phyloP scores from a whole-genome alignment of 1,140 invertebrate species.

The Drosophila obscura region DNA sequence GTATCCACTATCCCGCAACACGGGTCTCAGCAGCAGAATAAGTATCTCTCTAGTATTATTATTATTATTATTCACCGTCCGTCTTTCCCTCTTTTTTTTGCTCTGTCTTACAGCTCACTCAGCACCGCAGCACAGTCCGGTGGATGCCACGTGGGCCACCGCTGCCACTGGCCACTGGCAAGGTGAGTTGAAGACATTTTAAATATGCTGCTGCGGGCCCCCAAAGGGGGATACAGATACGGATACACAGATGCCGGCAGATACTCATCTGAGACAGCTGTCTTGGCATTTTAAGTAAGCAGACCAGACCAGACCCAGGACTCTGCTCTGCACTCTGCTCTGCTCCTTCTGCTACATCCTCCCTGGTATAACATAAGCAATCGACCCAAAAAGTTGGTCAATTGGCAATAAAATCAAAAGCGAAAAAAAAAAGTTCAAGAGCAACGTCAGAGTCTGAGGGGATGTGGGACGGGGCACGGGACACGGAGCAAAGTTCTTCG shows the following conservation, averaged over 20 bases:
- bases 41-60: too few relatives aligned
- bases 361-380: constrained; percentile 50
- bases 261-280: constrained; percentile 66
- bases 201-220: constrained; percentile 33
- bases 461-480: neutral
- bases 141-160: constrained; percentile 19
- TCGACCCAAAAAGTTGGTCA: constrained; percentile 79
- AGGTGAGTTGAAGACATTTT: constrained; percentile 53
- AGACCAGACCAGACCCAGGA: neutral
- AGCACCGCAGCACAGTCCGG: neutral
- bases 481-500: constrained; percentile 61
- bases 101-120: constrained; percentile 8
- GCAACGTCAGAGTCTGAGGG: constrained; percentile 33
- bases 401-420: constrained; percentile 82
- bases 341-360: neutral
- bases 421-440: constrained; percentile 71
- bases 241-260: constrained; percentile 19
- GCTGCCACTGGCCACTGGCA: neutral
- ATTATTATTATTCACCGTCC: constrained; percentile 1
- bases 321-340: neutral
- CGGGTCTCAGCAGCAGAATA: too few relatives aligned
- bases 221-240: constrained; percentile 13
- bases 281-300: constrained; percentile 57
- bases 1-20: too few relatives aligned
- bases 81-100: neutral